Percentiles rank a stretch among this genome's conserved stretches.
Evolutionary conservation across 2,797 vertebrate species (phyloP).

Genomic region (Crocodylus rhombifer): DNA sequence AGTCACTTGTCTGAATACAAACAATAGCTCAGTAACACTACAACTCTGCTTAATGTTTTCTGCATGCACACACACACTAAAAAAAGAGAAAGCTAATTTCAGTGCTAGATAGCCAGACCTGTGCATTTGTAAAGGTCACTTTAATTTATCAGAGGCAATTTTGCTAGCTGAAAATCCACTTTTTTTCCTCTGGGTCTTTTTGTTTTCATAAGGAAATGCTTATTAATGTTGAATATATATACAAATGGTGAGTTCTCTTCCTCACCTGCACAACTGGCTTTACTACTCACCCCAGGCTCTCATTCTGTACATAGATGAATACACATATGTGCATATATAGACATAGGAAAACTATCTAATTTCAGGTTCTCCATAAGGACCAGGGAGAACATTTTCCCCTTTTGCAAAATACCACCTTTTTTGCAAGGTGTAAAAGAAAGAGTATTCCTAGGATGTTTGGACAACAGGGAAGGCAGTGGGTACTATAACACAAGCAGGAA

Average conservation of each 20-base stretch:
- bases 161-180: slow-evolving; percentile 43
- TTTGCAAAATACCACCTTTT: background rate
- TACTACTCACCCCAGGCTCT: background rate
- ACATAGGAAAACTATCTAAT: background rate
- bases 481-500: too few species aligned
- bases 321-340: background rate
- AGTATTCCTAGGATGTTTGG: too few species aligned
- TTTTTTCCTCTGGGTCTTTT: background rate
- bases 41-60: background rate
- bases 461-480: too few species aligned
- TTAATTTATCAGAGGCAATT: slow-evolving; percentile 54
- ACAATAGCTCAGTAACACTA: background rate
- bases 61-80: background rate
- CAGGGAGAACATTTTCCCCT: background rate
- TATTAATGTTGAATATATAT: slow-evolving; percentile 16
- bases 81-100: background rate
- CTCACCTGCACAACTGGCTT: background rate
- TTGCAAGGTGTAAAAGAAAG: too few species aligned
- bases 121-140: slow-evolving; percentile 57
- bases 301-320: background rate
- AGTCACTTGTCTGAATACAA: background rate
- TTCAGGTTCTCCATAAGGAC: background rate
- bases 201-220: slow-evolving; percentile 39
- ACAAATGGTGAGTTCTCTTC: slow-evolving; percentile 39
- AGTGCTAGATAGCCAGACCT: slow-evolving; percentile 28